Evolutionary conservation across 2,797 vertebrate genomes (phyloP).

Genomic region (Manis crassicaudata): DNA sequence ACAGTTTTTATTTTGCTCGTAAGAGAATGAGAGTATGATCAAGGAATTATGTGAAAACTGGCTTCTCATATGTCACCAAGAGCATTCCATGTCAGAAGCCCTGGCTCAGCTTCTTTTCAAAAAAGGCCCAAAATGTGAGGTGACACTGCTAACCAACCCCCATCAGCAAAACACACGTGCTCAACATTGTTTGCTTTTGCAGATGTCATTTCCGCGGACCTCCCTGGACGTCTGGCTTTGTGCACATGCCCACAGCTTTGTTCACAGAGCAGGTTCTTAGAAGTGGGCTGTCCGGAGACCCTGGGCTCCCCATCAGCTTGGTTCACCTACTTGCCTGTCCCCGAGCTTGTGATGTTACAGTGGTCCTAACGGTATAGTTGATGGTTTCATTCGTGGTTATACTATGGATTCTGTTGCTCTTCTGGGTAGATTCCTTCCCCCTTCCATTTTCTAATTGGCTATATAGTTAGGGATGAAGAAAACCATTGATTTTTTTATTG

Average conservation of each 20-base stretch:
- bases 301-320: not conserved
- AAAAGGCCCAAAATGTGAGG: not conserved
- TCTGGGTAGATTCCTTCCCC: not conserved
- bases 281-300: not conserved
- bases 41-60: not conserved
- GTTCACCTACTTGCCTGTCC: not conserved
- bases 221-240: not conserved
- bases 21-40: not conserved
- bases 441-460: not conserved
- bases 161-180: rapidly evolving
- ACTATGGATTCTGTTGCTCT: not conserved
- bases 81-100: not conserved
- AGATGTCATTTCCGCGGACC: not conserved
- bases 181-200: not conserved
- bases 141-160: not conserved
- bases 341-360: not conserved
- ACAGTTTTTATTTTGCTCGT: not conserved
- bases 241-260: too few species aligned
- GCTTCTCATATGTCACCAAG: not conserved
- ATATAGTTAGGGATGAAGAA: not conserved
- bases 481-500: not conserved
- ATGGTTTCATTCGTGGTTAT: not conserved
- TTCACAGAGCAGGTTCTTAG: not conserved
- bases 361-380: rapidly evolving
- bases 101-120: not conserved